These are phyloP conservation scores for Eulemur mongoz DNA, from an alignment of 2,797 vertebrate genomes.

Conservation along the genomic window DNA sequence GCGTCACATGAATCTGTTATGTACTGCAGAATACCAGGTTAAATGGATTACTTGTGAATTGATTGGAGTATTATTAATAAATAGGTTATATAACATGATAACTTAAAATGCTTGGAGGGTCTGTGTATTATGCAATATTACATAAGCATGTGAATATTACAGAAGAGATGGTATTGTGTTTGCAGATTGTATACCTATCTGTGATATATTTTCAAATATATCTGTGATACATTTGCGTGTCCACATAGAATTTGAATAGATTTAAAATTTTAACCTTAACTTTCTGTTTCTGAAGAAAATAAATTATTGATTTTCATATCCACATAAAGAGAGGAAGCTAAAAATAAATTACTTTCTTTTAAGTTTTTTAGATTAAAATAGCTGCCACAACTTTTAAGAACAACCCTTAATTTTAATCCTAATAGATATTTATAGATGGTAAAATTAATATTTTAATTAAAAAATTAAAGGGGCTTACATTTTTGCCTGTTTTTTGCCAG, in stretches of 20 bases:
- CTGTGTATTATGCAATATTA: slow-evolving; percentile 25
- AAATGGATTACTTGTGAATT: slow-evolving; percentile 78
- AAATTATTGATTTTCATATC: not conserved
- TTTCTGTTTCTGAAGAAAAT: slow-evolving; percentile 41
- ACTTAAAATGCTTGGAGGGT: slow-evolving; percentile 21
- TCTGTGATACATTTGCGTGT: slow-evolving; percentile 27
- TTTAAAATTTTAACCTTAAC: not conserved
- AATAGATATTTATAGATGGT: not conserved
- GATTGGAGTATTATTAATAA: slow-evolving; percentile 53
- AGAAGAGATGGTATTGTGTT: slow-evolving; percentile 22
- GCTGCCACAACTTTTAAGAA: slow-evolving; percentile 24
- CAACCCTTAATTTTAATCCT: slow-evolving; percentile 36
- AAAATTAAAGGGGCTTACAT: not conserved
- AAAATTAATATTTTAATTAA: slow-evolving; percentile 18
- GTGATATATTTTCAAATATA: not conserved
- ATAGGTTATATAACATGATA: slow-evolving; percentile 63
- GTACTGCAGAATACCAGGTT: slow-evolving; percentile 89
- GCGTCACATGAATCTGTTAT: slow-evolving; percentile 88
- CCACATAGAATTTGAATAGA: slow-evolving; percentile 31
- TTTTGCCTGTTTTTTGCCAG: slow-evolving; percentile 53
- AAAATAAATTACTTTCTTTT: slow-evolving; percentile 34
- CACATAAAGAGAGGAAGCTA: slow-evolving; percentile 19
- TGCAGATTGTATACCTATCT: slow-evolving; percentile 22
- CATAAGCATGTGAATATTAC: not conserved
- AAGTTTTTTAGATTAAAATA: slow-evolving; percentile 40